Evolutionary conservation across 2,113 vertebrate species (phyloP).

Genomic region (Leucopsar rothschildi): DNA sequence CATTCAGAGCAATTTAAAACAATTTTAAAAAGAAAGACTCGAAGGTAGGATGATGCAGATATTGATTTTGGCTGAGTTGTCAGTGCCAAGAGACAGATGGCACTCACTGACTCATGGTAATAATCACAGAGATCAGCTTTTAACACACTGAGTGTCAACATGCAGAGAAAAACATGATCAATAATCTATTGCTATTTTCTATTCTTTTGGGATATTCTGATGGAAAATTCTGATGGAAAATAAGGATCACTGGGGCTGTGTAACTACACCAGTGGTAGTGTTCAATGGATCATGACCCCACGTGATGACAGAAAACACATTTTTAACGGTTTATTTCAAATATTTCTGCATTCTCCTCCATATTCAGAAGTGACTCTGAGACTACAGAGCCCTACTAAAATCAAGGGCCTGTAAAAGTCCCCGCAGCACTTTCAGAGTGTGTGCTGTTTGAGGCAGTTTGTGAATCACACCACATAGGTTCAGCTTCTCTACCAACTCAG

Average conservation of each 20-base stretch:
- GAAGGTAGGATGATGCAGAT: not conserved
- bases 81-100: not conserved
- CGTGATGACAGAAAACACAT: accelerated
- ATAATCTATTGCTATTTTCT: not conserved
- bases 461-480: accelerated
- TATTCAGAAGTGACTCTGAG: not conserved
- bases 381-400: not conserved
- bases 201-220: not conserved
- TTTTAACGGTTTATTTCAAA: not conserved
- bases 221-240: not conserved
- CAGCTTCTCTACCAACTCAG: not conserved
- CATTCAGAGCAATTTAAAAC: not conserved
- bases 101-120: not conserved
- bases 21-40: not conserved
- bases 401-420: not conserved
- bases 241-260: not conserved
- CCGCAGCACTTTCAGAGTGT: not conserved
- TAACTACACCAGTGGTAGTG: not conserved
- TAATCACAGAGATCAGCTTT: not conserved
- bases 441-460: accelerated
- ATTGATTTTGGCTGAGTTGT: not conserved
- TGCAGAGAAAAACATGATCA: not conserved
- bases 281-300: not conserved
- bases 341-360: not conserved
- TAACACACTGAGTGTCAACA: not conserved